These are phyloP conservation scores for Chrosomus eos DNA, from an alignment of 2,797 vertebrate genomes.

Conservation along the genomic window DNA sequence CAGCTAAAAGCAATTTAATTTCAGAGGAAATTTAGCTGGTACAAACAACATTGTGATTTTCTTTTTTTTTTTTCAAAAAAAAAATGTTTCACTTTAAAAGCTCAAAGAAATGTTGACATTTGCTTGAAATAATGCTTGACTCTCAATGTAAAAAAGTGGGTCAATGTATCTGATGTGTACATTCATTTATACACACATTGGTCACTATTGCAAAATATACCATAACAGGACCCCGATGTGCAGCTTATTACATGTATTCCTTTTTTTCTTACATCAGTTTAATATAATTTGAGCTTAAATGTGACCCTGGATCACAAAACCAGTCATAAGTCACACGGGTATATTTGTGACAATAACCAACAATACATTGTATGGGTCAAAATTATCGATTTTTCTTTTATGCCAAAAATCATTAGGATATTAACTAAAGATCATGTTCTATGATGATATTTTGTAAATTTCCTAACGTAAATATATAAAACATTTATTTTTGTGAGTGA, in stretches of 20 bases:
- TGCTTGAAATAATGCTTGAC: background rate
- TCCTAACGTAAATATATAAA: too few species aligned
- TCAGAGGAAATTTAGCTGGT: background rate
- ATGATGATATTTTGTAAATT: too few species aligned
- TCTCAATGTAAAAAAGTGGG: background rate
- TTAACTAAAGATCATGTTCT: too few species aligned
- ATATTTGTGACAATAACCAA: too few species aligned
- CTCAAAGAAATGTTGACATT: background rate
- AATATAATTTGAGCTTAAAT: background rate
- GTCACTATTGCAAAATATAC: background rate
- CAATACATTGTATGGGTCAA: too few species aligned
- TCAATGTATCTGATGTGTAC: background rate
- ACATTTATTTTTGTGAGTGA: too few species aligned
- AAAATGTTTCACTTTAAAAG: background rate
- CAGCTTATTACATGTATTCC: background rate
- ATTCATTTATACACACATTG: background rate
- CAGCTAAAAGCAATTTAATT: conserved; percentile 9
- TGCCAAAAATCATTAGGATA: too few species aligned
- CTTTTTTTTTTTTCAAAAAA: background rate
- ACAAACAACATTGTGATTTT: background rate
- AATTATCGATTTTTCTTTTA: too few species aligned
- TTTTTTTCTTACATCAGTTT: too few species aligned
- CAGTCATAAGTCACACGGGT: too few species aligned
- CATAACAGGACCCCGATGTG: background rate
- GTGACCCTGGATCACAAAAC: too few species aligned